Evolutionary conservation across 2,888 invertebrate genomes (phyloP), one percentile per base, ranked within the genome.

Genomic region (Netelia fuscicornis): DNA sequence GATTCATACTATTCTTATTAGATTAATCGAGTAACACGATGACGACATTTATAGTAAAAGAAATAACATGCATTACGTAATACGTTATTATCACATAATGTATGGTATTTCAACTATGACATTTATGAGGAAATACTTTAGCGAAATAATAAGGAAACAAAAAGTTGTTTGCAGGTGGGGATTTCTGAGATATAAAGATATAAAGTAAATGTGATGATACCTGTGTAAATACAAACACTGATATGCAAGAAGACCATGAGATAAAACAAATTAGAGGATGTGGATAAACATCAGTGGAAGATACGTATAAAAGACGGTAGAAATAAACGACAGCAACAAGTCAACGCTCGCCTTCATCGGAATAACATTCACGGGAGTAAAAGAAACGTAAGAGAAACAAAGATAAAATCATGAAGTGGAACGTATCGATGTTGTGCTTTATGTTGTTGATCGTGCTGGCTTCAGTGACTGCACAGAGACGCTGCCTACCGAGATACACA

Each of bases 231-330:
- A 30, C 25, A 20, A 37, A 54, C 10, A 6, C 11, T 8, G 17
- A 54, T 30, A 44, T 23, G 30, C 44, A 25, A 25, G 48, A 48
- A 48, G 48, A 30, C 30, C 2, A 30, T 30, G 48, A 48, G 6
- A 56, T 37, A 54, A 71, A 37, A 56, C 9, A 37, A 37, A 30
- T n/a, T 8, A 44, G 68, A n/a, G 20, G 42, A 23, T 37, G 13
- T 37, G 70, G 30, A 11, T 52, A 37, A 52, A 62, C 2, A 11
- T 3, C 1, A 65, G 52, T 17, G 44, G 23, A 10, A 52, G 70
- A 77, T 10, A 37, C 23, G 65, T 83, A 78, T 81, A 84, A 71
- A 84, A 77, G 23, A n/a, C 10, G 62, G 17, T 17, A 37, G 13
- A 11, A 60, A 9, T 78, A 8, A 20, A 8, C 42, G 2, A 13